Base-by-base conservation (phyloP, 2,888 invertebrate species). In the Drosophila kuntzei region DNA sequence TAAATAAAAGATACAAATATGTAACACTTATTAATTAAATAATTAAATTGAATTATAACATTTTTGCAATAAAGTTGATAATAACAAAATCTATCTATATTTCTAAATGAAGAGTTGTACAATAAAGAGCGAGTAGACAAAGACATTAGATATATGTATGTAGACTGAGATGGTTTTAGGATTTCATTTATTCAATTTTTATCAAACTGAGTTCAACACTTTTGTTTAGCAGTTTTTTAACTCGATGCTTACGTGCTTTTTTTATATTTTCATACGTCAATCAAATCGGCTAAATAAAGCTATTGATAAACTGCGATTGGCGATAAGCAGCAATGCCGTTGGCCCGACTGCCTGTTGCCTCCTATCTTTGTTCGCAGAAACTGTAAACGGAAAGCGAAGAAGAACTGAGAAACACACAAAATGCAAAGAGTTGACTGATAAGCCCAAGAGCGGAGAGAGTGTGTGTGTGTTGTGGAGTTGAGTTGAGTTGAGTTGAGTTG, bases 41-140 rank as follows among this genome's bases (percentile, higher is more conserved):
- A 70, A 59, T 66, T 61, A 32, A 73, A 75, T 55, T 75, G 57
- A 87, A 74, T 85, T 87, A 82, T 81, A 87, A 64, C 57, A 47
- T 77, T 87, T 81, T 85, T 76, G 80, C 80, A 77, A 77, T 77
- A 77, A 77, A 85, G 86, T 81, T 85, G 72, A 79, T 73, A 76
- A 75, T 71, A 76, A 76, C 46, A 64, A 69, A 61, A 43, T 32
- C 51, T 29, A 58, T 27, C 22, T 55, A 62, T 59, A 58, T 63
- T 44, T 39, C 39, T 70, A 32, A 53, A 34, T 50, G 50, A 25
- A 60, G 76, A 72, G 57, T 58, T 71, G 29, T 76, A 71, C 63
- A 22, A 27, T 58, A 47, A 57, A 36, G 46, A 57, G 57, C 57
- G 57, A 12, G 14, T 39, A 53, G n/a, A 37, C 3, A 20, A 41